phyloP scores from a whole-genome alignment of 2,113 vertebrate genomes.

The Labeo rohita region DNA sequence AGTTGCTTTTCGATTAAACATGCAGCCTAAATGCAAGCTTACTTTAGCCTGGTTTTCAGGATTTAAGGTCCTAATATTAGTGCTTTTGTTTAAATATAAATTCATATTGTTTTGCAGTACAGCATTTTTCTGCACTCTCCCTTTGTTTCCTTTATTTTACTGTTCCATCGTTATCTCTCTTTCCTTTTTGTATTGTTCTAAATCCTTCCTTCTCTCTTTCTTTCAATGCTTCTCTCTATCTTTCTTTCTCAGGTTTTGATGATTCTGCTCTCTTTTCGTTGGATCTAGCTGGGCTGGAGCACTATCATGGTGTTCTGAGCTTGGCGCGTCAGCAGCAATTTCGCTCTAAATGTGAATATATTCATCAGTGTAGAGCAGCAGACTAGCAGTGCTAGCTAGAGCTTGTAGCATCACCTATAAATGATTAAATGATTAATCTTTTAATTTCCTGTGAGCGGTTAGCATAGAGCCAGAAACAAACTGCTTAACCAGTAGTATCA shows the following conservation, averaged over 20 bases:
- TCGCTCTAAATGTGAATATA: constrained; percentile 78
- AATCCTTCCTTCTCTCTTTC: constrained; percentile 1
- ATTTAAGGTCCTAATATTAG: neutral
- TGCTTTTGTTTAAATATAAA: neutral
- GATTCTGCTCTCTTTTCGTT: constrained; percentile 89
- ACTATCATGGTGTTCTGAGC: constrained; percentile 86
- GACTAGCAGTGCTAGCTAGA: constrained; percentile 14
- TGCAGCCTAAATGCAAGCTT: neutral
- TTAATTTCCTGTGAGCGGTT: neutral
- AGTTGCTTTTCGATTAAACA: neutral
- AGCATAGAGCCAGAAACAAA: neutral
- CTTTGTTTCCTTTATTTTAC: constrained; percentile 71
- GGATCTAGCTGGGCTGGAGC: constrained; percentile 92
- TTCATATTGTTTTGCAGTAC: constrained; percentile 35
- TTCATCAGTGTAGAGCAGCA: constrained; percentile 45
- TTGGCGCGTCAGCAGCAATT: constrained; percentile 82
- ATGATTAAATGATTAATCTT: neutral
- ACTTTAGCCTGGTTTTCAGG: neutral
- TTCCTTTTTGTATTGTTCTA: neutral
- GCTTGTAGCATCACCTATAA: constrained; percentile 22
- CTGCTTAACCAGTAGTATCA: neutral
- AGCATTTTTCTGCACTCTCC: constrained; percentile 62
- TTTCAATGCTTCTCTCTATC: constrained; percentile 38
- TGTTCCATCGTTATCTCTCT: constrained; percentile 50
- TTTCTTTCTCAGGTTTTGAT: constrained; percentile 83